Percentiles rank a stretch among this genome's conserved stretches.
Conservation (phyloP, 2,888 invertebrate species). For the Barypeithes pellucidus region DNA sequence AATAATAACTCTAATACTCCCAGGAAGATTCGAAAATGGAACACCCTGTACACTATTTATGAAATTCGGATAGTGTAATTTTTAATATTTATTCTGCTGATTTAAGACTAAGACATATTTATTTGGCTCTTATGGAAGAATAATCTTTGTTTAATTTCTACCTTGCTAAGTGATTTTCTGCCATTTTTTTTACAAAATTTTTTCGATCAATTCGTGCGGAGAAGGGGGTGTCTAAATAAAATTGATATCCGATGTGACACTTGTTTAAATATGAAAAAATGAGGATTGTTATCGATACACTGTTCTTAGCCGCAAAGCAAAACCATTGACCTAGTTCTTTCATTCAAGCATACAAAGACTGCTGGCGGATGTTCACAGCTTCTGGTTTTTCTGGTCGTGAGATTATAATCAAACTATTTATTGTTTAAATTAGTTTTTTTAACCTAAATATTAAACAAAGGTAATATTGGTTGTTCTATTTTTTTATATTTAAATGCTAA, state of each 20-base stretch:
- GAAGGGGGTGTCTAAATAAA: background rate
- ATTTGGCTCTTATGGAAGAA: too few relatives aligned
- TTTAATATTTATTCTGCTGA: too few relatives aligned
- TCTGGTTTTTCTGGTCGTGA: constrained; percentile 38
- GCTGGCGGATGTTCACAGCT: constrained; percentile 27
- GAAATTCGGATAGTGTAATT: too few relatives aligned
- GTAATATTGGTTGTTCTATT: background rate
- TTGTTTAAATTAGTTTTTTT: constrained; percentile 6
- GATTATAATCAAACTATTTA: constrained; percentile 16
- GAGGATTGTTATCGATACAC: background rate
- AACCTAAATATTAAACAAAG: background rate
- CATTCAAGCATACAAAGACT: constrained; percentile 31
- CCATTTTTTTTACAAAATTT: background rate
- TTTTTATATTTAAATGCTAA: background rate
- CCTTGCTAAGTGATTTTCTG: background rate
- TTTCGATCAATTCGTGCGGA: background rate
- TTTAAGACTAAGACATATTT: too few relatives aligned
- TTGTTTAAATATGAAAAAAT: constrained; percentile 1
- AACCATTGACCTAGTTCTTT: constrained; percentile 40
- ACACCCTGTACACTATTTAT: too few relatives aligned
- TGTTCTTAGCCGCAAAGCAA: constrained; percentile 24
- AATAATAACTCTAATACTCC: too few relatives aligned
- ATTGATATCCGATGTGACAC: constrained; percentile 16
- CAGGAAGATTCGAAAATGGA: too few relatives aligned
- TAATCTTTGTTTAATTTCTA: too few relatives aligned